Base-by-base conservation (phyloP, 92 coral and sea anemone genomes). In the Palythoa caribaeorum region DNA sequence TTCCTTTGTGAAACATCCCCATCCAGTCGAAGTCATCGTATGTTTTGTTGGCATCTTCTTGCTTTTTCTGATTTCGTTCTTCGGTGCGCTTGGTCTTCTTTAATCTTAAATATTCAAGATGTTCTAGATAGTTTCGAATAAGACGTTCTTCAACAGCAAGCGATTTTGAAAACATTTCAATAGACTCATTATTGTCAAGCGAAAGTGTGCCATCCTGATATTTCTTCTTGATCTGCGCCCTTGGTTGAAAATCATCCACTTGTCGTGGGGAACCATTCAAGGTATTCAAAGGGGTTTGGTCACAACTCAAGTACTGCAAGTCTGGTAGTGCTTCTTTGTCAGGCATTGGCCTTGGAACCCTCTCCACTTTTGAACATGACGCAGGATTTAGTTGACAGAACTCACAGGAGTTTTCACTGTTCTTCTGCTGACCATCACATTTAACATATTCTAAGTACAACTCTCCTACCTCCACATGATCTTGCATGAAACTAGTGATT, bases 21-120 rank as follows among this genome's bases (percentile, higher is more conserved):
- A 87, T 70, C 90, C 90, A 87, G 51, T 66, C 90, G 63, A 78
- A 87, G 57, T 77, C 84, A 63, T 87, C 14, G 57, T 77, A 87
- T 11, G 86, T 77, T 6, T 19, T 87, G 63, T 16, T 87, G 66
- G 8, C 89, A 15, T 76, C 84, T 87, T 76, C 84, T 87, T 87
- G 85, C 40, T 51, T 87, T 87, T 79, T 78, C 21, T 16, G 37
- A 55, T 12, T 78, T 40, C 76, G 38, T 76, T 59, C 63, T 86
- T 60, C 63, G 21, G 73, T 36, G 59, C 83, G 55, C 72, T 85
- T 76, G 39, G 54, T 74, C 57, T 75, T 20, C 51, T 35, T 71
- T 1, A 21, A 37, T 35, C 14, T 21, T 35, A 71, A 3, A 48
- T 71, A 52, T 12, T 52, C 76, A 71, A 71, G 85, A 80, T 80